Evolutionary conservation across 1,140 invertebrate genomes (phyloP), one percentile per base, ranked within the genome.

Genomic region (Neuroterus valhalla): DNA sequence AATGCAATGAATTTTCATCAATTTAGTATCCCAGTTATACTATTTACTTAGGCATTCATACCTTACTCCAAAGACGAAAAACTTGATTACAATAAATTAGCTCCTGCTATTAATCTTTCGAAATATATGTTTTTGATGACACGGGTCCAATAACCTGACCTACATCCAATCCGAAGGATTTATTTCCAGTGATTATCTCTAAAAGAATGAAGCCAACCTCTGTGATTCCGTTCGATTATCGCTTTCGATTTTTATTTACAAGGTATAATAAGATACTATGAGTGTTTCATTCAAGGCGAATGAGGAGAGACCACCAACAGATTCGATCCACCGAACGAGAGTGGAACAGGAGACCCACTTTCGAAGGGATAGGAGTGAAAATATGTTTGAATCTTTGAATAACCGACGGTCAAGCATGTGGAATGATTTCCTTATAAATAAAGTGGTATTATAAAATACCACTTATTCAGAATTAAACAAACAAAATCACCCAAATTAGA

Each of bases 271-370:
- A n/a, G 31, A 46, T 46, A 72, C 26, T 19, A 62, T 43, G 6
- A 23, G 55, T 72, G 62, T 62, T 68, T 26, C 31, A 68, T 62
- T 69, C 19, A 75, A 66, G 21, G 12, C 55, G 31, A 68, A 52
- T n/a, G 38, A 71, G 55, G 45, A 66, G 44, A 52, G 38, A 48
- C 21, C 23, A 48, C 12, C 52, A 66, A 26, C 26, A 66, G 21
- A 26, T 66, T 50, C 55, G 46, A 52, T 23, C 43, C 69, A 75
- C 43, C 67, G 31, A 38, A 46, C 55, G 62, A 68, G 69, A 75
- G 62, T 71, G 52, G 74, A 75, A 66, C 55, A 45, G 43, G 43
- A 71, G 69, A 71, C 74, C 74, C 69, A 75, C 74, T 75, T 75
- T 75, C 74, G 21, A 68, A 42, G 12, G 23, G 14, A 26, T 62